Percentiles rank a stretch among this genome's conserved stretches.
Conservation (phyloP, 1,140 invertebrate genomes). For the Chironomus tepperi region DNA sequence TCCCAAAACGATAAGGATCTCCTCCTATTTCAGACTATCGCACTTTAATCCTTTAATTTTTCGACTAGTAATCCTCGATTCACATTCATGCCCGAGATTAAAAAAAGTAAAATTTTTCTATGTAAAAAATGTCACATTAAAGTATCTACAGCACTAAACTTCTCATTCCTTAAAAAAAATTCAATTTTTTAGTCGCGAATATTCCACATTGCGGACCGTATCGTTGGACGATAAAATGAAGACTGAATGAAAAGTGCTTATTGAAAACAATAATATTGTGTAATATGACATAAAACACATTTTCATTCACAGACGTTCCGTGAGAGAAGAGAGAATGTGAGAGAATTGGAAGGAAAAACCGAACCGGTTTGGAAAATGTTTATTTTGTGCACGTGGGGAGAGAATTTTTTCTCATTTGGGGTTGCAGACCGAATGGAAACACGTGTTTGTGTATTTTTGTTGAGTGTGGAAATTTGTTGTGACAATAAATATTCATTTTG, state of each 20-base stretch:
- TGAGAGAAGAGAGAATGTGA: neutral
- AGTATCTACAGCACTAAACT: neutral
- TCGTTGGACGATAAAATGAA: conserved; percentile 10
- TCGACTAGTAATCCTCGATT: neutral
- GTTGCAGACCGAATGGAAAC: neutral
- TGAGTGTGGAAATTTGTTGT: neutral
- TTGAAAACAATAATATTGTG: conserved; percentile 23
- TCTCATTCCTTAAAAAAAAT: neutral
- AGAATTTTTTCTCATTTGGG: neutral
- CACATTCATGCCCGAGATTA: too few species aligned
- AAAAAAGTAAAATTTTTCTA: neutral
- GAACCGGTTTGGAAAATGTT: neutral
- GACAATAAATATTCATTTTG: neutral
- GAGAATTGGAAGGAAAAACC: neutral
- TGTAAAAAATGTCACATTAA: conserved; percentile 7
- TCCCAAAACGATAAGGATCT: too few species aligned
- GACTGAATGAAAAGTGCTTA: conserved; percentile 8
- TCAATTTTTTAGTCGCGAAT: neutral
- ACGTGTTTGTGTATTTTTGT: neutral
- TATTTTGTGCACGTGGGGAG: neutral
- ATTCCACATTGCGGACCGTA: neutral
- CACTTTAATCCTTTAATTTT: conserved; percentile 3
- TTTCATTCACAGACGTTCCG: conserved; percentile 4
- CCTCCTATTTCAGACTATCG: neutral
- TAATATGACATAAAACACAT: conserved; percentile 22